A percentile compares a stretch with the other conserved stretches of the same genome.
These are phyloP conservation scores for Leuciscus idus DNA, from an alignment of 2,113 vertebrate species.

Conservation along the genomic window DNA sequence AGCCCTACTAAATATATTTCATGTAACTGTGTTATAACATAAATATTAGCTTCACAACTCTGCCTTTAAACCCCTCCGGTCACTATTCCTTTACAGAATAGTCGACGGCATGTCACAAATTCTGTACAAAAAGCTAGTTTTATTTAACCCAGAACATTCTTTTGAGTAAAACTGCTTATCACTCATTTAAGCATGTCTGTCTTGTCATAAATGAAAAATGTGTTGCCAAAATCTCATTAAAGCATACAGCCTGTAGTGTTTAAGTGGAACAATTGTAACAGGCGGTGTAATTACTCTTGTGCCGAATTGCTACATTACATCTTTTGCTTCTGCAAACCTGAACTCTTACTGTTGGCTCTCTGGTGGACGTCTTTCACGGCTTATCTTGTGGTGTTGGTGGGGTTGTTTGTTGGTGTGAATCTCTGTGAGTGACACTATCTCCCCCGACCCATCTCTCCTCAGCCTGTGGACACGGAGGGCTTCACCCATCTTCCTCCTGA, in stretches of 20 bases:
- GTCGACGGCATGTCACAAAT: neutral
- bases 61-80: neutral
- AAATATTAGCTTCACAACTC: neutral
- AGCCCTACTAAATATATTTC: neutral
- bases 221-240: neutral
- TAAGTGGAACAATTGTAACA: neutral
- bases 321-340: neutral
- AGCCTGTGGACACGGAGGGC: constrained; percentile 84
- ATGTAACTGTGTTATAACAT: neutral
- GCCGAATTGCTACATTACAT: neutral
- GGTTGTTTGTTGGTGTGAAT: neutral
- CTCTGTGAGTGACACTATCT: neutral
- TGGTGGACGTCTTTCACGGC: constrained; percentile 44
- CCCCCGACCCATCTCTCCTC: constrained; percentile 50
- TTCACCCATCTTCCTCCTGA: constrained; percentile 96
- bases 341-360: constrained; percentile 2
- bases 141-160: neutral
- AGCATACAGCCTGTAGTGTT: neutral
- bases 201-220: neutral
- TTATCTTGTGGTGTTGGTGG: constrained; percentile 23
- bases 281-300: neutral
- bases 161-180: neutral
- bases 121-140: neutral
- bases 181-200: neutral
- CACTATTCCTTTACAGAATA: neutral